Percentiles rank a stretch among this genome's conserved stretches.
These are phyloP conservation scores for Malurus alboscapulatus DNA, from an alignment of 2,113 vertebrate species.

Conservation along the genomic window DNA sequence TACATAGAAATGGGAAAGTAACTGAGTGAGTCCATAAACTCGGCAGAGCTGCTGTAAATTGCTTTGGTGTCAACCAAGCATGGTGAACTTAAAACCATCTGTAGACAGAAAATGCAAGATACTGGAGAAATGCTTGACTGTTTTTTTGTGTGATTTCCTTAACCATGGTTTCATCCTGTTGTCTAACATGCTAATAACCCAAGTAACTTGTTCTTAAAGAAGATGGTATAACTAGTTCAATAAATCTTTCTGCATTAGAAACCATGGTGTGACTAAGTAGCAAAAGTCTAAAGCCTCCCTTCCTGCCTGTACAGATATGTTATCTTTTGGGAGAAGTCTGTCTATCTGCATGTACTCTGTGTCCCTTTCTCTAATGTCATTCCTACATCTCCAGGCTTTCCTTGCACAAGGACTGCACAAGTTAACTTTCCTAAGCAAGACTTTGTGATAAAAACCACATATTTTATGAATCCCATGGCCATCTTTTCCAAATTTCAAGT, in stretches of 20 bases:
- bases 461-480: rapidly evolving
- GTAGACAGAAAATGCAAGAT: background rate
- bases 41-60: background rate
- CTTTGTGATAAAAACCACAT: background rate
- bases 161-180: background rate
- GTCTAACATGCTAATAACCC: background rate
- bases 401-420: background rate
- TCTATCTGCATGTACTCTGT: background rate
- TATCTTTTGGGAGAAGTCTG: background rate
- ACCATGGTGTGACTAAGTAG: background rate
- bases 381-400: background rate
- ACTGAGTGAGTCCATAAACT: background rate
- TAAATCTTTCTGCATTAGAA: background rate
- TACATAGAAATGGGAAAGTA: background rate
- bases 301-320: background rate
- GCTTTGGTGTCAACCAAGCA: background rate
- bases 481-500: background rate
- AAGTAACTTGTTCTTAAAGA: background rate
- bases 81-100: background rate
- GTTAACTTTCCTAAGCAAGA: background rate
- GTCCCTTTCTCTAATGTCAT: background rate
- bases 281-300: background rate
- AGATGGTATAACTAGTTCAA: background rate
- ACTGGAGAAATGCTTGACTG: background rate
- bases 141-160: background rate